A percentile compares a stretch with the other conserved stretches of the same genome.
Conservation (phyloP, 2,113 vertebrate species). For the Gymnarchus niloticus region DNA sequence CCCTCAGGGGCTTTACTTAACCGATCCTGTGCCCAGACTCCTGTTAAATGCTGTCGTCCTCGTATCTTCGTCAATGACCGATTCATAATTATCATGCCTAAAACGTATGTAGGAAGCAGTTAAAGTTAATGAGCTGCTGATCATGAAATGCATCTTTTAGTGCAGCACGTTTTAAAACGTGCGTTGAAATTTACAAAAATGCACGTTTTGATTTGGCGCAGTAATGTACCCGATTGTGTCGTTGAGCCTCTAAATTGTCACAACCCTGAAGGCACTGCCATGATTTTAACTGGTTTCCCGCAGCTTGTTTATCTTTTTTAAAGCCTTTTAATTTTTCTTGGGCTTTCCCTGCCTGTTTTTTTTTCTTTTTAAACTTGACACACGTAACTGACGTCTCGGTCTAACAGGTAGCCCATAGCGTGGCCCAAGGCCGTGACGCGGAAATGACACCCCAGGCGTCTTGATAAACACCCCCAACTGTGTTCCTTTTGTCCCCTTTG, state of each 20-base stretch:
- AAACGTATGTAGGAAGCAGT: not conserved
- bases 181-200: not conserved
- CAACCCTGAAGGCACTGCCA: not conserved
- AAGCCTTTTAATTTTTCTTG: too few relatives aligned
- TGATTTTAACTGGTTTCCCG: not conserved
- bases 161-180: not conserved
- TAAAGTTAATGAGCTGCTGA: not conserved
- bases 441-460: too few relatives aligned
- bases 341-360: too few relatives aligned
- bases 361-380: too few relatives aligned
- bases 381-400: too few relatives aligned
- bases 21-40: too few relatives aligned
- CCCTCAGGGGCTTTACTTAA: not conserved
- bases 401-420: too few relatives aligned
- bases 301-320: too few relatives aligned
- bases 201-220: not conserved
- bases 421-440: too few relatives aligned
- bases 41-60: not conserved
- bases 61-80: not conserved
- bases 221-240: not conserved
- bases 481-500: constrained; percentile 34
- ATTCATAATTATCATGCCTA: not conserved
- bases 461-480: too few relatives aligned
- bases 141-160: not conserved
- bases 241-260: not conserved